Percentiles rank a stretch among this genome's conserved stretches.
These are phyloP conservation scores for Protophormia terraenovae DNA, from an alignment of 2,888 invertebrate genomes.

Conservation along the genomic window DNA sequence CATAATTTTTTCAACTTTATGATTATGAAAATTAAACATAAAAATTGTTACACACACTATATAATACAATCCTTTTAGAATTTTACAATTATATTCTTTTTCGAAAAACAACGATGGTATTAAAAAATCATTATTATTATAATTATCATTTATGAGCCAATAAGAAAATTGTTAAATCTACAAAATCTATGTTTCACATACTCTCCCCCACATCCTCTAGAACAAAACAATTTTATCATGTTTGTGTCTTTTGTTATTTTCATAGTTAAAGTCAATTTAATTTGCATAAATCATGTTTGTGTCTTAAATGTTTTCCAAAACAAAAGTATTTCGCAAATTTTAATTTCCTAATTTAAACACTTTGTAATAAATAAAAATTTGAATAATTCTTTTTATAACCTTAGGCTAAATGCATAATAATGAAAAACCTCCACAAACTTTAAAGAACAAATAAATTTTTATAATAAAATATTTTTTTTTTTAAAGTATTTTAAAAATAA, in stretches of 20 bases:
- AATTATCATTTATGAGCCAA: too few relatives aligned
- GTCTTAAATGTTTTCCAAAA: constrained; percentile 28
- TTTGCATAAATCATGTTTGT: constrained; percentile 9
- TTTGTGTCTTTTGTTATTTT: constrained; percentile 23
- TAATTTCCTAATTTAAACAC: neutral
- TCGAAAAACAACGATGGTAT: too few relatives aligned
- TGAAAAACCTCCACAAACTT: constrained; percentile 25
- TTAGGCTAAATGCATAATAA: constrained; percentile 10
- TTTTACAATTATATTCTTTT: too few relatives aligned
- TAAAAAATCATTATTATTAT: too few relatives aligned
- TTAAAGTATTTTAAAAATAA: constrained; percentile 24
- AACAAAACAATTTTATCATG: neutral
- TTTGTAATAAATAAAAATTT: constrained; percentile 28
- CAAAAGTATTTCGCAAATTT: neutral
- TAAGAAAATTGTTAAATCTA: too few relatives aligned
- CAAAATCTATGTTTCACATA: neutral
- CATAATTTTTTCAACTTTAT: too few relatives aligned
- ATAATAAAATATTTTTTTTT: constrained; percentile 18
- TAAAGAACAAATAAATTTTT: constrained; percentile 11
- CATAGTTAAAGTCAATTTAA: neutral
- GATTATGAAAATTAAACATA: too few relatives aligned
- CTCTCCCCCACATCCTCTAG: neutral
- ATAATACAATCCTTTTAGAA: too few relatives aligned
- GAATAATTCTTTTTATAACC: constrained; percentile 39
- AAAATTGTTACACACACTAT: too few relatives aligned